Percentiles rank a stretch among this genome's conserved stretches.
Evolutionary conservation across 2,888 invertebrate genomes (phyloP).

Genomic region (Andrena minutula): DNA sequence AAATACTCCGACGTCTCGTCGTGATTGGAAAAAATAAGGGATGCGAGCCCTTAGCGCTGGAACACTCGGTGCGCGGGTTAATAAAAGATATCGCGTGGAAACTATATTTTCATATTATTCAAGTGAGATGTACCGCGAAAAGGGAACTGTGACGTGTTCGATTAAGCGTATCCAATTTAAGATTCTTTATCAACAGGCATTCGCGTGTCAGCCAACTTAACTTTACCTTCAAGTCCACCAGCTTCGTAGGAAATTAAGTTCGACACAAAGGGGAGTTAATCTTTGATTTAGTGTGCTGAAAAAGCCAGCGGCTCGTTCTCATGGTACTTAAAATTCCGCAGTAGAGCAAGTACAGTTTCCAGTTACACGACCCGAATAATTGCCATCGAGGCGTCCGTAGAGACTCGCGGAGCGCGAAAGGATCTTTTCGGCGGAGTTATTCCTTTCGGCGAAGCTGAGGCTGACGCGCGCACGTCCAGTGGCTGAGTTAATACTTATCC

Average conservation of each 20-base stretch:
- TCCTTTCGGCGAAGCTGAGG: neutral
- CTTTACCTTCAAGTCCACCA: neutral
- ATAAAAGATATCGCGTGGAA: neutral
- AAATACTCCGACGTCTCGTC: neutral
- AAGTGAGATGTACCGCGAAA: neutral
- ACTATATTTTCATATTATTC: neutral
- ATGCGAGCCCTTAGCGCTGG: neutral
- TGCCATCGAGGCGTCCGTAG: neutral
- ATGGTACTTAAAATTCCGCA: no score
- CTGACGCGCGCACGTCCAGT: conserved; percentile 2
- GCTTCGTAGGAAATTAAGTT: no score
- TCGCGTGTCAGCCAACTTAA: neutral
- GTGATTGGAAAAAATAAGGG: neutral
- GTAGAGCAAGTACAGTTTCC: neutral
- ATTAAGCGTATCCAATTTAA: no score
- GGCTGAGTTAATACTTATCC: conserved; percentile 39
- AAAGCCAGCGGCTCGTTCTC: no score
- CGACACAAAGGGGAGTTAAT: no score
- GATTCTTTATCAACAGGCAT: neutral
- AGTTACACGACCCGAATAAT: neutral
- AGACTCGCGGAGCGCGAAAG: neutral
- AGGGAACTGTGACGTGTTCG: neutral
- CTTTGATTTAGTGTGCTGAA: no score
- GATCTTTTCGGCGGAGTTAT: neutral
- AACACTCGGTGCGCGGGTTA: neutral